Conservation (phyloP, 2,797 vertebrate genomes). For the Rhadinocentrus ornatus region DNA sequence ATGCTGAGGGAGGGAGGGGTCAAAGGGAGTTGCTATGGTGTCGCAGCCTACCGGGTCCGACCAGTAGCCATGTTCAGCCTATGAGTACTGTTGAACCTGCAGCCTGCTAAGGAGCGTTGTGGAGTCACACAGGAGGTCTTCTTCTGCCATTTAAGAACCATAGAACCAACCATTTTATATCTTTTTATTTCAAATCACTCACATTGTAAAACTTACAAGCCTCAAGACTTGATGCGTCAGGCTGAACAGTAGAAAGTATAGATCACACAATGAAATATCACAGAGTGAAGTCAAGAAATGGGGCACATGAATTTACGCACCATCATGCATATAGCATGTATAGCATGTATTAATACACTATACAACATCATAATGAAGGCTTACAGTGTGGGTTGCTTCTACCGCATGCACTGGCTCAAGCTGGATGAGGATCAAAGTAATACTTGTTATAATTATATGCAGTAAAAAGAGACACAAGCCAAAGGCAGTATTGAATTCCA, state of each 20-base stretch:
- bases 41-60: constrained; percentile 86
- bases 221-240: constrained; percentile 69
- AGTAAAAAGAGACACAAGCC: constrained; percentile 16
- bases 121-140: not conserved
- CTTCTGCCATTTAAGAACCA: constrained; percentile 22
- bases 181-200: constrained; percentile 67
- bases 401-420: constrained; percentile 23
- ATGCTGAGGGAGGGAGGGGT: constrained; percentile 80
- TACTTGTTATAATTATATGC: constrained; percentile 35
- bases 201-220: constrained; percentile 69
- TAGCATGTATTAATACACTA: constrained; percentile 17
- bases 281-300: constrained; percentile 50
- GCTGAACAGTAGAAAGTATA: constrained; percentile 21
- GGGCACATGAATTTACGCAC: constrained; percentile 15
- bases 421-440: constrained; percentile 35
- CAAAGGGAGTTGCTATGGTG: constrained; percentile 83
- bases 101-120: constrained; percentile 54
- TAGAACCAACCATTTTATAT: constrained; percentile 31
- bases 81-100: constrained; percentile 74
- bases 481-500: constrained; percentile 8
- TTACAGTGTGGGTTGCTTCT: constrained; percentile 14
- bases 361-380: constrained; percentile 24
- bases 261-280: constrained; percentile 61
- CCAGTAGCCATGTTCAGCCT: constrained; percentile 77
- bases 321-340: constrained; percentile 24